Evolutionary conservation across 2,888 invertebrate genomes (phyloP).

Genomic region (Nysson spinosus): DNA sequence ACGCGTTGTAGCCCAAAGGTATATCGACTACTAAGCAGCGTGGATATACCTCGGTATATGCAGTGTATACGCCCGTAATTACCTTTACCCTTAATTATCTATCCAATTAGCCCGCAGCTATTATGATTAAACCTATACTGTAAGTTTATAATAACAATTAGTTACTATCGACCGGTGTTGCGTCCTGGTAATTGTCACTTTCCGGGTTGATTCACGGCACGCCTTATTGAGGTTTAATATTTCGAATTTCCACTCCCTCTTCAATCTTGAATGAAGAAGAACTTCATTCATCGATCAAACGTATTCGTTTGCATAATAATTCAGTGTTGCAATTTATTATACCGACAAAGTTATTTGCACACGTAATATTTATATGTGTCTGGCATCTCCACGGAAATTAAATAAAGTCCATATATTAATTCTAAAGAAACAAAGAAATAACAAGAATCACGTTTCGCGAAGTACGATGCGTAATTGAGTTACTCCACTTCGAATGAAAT

Average conservation of each 20-base stretch:
- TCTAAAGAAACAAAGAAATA: too few relatives aligned
- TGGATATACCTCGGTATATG: conserved; percentile 62
- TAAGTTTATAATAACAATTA: conserved; percentile 78
- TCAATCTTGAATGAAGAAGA: background rate
- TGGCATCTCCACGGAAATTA: too few relatives aligned
- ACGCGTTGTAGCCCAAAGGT: conserved; percentile 70
- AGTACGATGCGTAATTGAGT: too few relatives aligned
- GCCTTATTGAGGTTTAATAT: conserved; percentile 31
- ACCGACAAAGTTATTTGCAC: too few relatives aligned
- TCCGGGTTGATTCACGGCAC: conserved; percentile 55
- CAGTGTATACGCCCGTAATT: conserved; percentile 74
- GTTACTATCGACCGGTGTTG: conserved; percentile 73
- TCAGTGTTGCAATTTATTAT: too few relatives aligned
- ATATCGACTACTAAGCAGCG: conserved; percentile 74
- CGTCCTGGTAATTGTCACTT: conserved; percentile 70
- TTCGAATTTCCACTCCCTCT: conserved; percentile 28
- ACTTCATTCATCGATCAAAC: background rate
- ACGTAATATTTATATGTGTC: too few relatives aligned
- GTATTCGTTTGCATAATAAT: too few relatives aligned
- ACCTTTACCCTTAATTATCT: conserved; percentile 78
- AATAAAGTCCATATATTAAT: too few relatives aligned
- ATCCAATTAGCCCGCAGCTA: conserved; percentile 77
- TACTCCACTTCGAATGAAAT: too few relatives aligned
- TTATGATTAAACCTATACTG: conserved; percentile 77
- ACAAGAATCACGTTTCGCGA: too few relatives aligned